Evolutionary conservation across 1,140 invertebrate genomes (phyloP).

Genomic region (Megalopta genalis): DNA sequence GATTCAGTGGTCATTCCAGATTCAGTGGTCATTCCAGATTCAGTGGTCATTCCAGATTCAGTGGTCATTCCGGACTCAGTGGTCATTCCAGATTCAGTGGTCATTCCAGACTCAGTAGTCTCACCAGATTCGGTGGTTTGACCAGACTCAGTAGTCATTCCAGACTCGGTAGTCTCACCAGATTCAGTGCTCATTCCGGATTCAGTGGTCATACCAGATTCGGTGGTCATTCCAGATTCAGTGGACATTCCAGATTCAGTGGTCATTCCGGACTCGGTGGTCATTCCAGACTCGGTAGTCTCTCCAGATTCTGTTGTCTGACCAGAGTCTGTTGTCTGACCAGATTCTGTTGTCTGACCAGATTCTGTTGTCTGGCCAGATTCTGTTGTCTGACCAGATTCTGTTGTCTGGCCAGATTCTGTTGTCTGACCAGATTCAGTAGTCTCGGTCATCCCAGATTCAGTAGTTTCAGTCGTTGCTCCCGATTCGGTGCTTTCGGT

Average conservation of each 20-base stretch:
- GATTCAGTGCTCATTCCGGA: constrained; percentile 58
- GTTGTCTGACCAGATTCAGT: constrained; percentile 36
- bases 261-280: constrained; percentile 51
- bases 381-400: constrained; percentile 40
- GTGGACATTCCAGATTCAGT: not conserved
- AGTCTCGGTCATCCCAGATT: constrained; percentile 31
- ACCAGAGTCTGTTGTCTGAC: constrained; percentile 11
- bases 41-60: constrained; percentile 55
- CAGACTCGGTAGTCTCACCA: constrained; percentile 31
- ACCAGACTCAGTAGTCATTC: constrained; percentile 52
- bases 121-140: constrained; percentile 51
- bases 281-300: constrained; percentile 49
- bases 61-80: constrained; percentile 56
- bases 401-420: constrained; percentile 44
- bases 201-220: constrained; percentile 45
- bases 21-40: constrained; percentile 50
- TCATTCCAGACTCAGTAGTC: constrained; percentile 48
- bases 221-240: constrained; percentile 19
- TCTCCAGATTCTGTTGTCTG: no score
- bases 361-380: constrained; percentile 33
- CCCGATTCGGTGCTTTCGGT: constrained; percentile 56
- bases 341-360: constrained; percentile 41
- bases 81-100: constrained; percentile 48
- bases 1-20: constrained; percentile 57
- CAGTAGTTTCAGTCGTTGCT: constrained; percentile 54